phyloP scores from a whole-genome alignment of 1,140 invertebrate genomes.

The Ptiloglossa arizonensis region DNA sequence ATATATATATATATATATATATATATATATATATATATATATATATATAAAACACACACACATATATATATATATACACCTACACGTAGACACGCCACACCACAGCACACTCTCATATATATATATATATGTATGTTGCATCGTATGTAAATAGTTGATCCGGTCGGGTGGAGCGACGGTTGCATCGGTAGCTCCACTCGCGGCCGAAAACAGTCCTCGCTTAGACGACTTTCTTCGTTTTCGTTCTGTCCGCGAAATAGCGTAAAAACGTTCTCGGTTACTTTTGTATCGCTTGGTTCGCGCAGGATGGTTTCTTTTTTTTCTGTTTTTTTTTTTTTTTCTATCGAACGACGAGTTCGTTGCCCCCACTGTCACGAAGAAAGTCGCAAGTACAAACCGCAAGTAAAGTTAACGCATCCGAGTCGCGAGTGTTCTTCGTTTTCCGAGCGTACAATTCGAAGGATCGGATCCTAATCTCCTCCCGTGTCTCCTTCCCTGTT shows the following conservation, averaged over 20 bases:
- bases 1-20: conserved; percentile 20
- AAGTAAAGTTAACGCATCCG: conserved; percentile 61
- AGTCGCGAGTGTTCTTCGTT: conserved; percentile 48
- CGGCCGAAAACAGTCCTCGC: neutral
- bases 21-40: conserved; percentile 20
- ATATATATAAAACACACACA: too few relatives aligned
- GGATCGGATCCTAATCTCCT: neutral
- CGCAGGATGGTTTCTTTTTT: conserved; percentile 33
- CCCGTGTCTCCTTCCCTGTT: neutral
- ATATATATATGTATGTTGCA: conserved; percentile 15
- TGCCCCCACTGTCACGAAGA: conserved; percentile 27
- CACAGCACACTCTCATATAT: too few relatives aligned
- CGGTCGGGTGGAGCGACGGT: neutral
- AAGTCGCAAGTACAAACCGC: conserved; percentile 68
- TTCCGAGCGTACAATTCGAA: conserved; percentile 1
- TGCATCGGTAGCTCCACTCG: neutral
- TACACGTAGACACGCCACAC: neutral
- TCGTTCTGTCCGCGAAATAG: neutral
- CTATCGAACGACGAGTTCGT: conserved; percentile 23
- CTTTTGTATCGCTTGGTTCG: conserved; percentile 53
- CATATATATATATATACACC: conserved; percentile 16
- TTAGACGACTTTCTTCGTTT: conserved; percentile 14
- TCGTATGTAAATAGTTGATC: conserved; percentile 31
- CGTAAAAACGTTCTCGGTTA: conserved; percentile 30
- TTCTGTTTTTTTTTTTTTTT: too few relatives aligned